Evolutionary conservation across 1,140 invertebrate species (phyloP), one percentile per base, ranked within the genome.

Genomic region (Mya arenaria): DNA sequence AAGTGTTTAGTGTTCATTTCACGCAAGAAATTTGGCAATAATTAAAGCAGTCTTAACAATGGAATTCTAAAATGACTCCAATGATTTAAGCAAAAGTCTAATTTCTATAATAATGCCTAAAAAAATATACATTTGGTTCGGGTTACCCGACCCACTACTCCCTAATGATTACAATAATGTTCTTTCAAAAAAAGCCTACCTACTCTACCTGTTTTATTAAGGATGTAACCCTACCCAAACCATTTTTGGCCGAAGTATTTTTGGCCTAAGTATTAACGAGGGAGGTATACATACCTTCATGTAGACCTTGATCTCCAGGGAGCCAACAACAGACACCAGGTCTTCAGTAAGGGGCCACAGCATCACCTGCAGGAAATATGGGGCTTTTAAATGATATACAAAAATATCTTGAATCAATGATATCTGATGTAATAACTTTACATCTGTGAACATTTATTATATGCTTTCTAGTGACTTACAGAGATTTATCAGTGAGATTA

Each of bases 311-410:
- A 30, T 28, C 4, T 62, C 39, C 6, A 44, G 10, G 13, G 56
- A 63, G 0, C 36, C 17, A 4, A 75, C 25, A 41, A 60, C 25
- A 19, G 58, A 34, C 32, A 41, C 25, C 1, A 63, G 41, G 1
- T 48, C 36, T 34, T 75, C 23, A n/a, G 39, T 34, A 8, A 36
- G 32, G 4, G 55, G 23, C 73, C 73, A 75, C 28, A 75, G 63
- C 34, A 75, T 58, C 23, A 30, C 13, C 72, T 74, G 55, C 30
- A 74, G 41, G 13, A 60, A 36, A 17, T 37, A 55, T 19, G 37
- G 58, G 13, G 4, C 36, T 2, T 39, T 37, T 10, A 39, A 25
- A 25, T 5, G 28, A 17, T 13, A 39, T 6, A n/a, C 23, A 72
- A 55, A 32, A 32, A 0, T 5, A n/a, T 6, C 30, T 15, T 28